Percentiles rank a stretch among this genome's conserved stretches.
phyloP scores from a whole-genome alignment of 2,113 vertebrate genomes.

The Clarias magur region DNA sequence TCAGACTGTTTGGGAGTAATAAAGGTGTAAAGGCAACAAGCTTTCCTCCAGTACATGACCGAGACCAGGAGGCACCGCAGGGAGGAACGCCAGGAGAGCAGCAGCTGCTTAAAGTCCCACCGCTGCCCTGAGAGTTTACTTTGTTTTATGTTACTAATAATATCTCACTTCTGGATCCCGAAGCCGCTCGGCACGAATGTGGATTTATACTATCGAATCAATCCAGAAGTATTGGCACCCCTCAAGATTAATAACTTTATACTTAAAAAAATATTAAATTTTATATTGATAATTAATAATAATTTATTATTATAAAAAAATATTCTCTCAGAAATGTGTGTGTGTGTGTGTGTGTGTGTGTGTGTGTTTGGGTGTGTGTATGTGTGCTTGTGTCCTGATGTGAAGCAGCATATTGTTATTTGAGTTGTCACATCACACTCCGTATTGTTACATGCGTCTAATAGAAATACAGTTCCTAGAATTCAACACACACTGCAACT shows the following conservation, averaged over 20 bases:
- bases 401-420: background rate
- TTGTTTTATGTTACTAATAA: slow-evolving; percentile 9
- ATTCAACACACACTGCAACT: too few relatives aligned
- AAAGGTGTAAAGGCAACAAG: background rate
- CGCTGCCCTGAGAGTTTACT: background rate
- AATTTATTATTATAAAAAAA: too few relatives aligned
- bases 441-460: too few relatives aligned
- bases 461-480: too few relatives aligned
- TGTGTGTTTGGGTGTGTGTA: background rate
- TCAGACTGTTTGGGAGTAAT: background rate
- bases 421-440: background rate
- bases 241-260: background rate
- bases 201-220: background rate
- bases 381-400: too few relatives aligned
- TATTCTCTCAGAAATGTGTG: background rate
- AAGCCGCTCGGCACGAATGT: background rate
- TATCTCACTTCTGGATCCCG: background rate
- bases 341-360: background rate
- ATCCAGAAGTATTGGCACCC: background rate
- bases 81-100: too few relatives aligned
- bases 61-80: too few relatives aligned
- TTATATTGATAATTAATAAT: too few relatives aligned
- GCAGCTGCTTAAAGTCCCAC: slow-evolving; percentile 5
- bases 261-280: too few relatives aligned
- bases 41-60: too few relatives aligned